Evolutionary conservation across 1,140 invertebrate genomes (phyloP), one percentile per base, ranked within the genome.

Genomic region (Psilanteris sp.): DNA sequence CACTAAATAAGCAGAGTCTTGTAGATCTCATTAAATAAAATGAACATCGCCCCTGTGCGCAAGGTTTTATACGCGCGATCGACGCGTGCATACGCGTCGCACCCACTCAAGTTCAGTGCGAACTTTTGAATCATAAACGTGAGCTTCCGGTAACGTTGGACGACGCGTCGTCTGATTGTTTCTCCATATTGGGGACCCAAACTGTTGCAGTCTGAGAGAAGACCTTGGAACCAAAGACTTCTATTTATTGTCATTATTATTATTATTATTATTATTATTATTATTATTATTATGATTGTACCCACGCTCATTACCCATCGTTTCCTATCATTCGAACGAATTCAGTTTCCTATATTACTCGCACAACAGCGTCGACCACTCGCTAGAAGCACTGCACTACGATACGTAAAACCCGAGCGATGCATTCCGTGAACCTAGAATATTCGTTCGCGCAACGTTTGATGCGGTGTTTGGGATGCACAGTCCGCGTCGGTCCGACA

Each of bases 101-200:
- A 6, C 18, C 18, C 3, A 20, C 18, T n/a, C 18, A 20, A 20
- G 18, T 6, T 6, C 18, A 3, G 18, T 20, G 6, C 6, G 3
- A 64, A 54, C 24, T 36, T 26, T 37, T 32, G 43, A 73, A 59
- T 59, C 39, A 46, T 74, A 54, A 66, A 52, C 37, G 55, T 55
- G 55, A 62, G 55, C 62, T 68, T 75, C 62, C 55, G 72, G 54
- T 55, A 32, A 61, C 44, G 32, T 46, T 34, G 70, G 54, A 59
- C 41, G 59, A 43, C 22, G 24, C 8, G 18, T 57, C 26, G 52
- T 74, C 31, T 61, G 32, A 26, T 48, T 44, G 9, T 50, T 68
- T 46, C 62, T 67, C 55, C 62, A 68, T 68, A 67, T 74, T 67
- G 61, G 54, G 44, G 71, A 74, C 0, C 14, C 31, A 26, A 37